A percentile compares a stretch with the other conserved stretches of the same genome.
Evolutionary conservation across 2,113 vertebrate species (phyloP).

Genomic region (Callionymus lyra): DNA sequence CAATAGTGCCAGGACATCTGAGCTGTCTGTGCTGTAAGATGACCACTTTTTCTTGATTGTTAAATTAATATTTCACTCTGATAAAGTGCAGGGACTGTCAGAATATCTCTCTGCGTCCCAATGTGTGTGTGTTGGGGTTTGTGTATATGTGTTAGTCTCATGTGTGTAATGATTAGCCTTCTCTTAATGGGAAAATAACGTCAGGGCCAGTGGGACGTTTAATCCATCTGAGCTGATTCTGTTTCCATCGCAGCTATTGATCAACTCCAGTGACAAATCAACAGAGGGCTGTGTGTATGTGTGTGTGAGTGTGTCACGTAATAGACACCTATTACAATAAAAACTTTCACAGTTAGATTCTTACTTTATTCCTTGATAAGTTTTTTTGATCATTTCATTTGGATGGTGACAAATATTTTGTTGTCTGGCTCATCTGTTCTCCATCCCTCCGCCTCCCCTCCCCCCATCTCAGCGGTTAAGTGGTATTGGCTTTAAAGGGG

Average conservation of each 20-base stretch:
- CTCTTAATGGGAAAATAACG: constrained; percentile 68
- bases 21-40: too few species aligned
- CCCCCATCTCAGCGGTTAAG: constrained; percentile 46
- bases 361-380: constrained; percentile 21
- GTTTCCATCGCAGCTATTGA: constrained; percentile 68
- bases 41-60: too few species aligned
- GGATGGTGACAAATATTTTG: too few species aligned
- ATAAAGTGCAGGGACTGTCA: constrained; percentile 3
- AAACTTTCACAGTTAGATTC: constrained; percentile 26
- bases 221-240: constrained; percentile 70
- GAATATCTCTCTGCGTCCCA: constrained; percentile 7
- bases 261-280: constrained; percentile 65
- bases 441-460: constrained; percentile 1
- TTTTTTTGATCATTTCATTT: constrained; percentile 1
- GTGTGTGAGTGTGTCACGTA: constrained; percentile 13
- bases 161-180: constrained; percentile 60
- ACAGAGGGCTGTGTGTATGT: constrained; percentile 30
- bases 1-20: too few species aligned
- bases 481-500: constrained; percentile 68
- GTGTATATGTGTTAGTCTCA: constrained; percentile 2
- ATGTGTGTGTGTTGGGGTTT: constrained; percentile 3
- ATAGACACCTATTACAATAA: constrained; percentile 26
- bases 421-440: constrained; percentile 8
- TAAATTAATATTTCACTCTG: too few species aligned
- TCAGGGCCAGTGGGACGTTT: constrained; percentile 62